A percentile compares a stretch with the other conserved stretches of the same genome.
phyloP scores from a whole-genome alignment of 1,140 invertebrate species.

The Calycopis cecrops region DNA sequence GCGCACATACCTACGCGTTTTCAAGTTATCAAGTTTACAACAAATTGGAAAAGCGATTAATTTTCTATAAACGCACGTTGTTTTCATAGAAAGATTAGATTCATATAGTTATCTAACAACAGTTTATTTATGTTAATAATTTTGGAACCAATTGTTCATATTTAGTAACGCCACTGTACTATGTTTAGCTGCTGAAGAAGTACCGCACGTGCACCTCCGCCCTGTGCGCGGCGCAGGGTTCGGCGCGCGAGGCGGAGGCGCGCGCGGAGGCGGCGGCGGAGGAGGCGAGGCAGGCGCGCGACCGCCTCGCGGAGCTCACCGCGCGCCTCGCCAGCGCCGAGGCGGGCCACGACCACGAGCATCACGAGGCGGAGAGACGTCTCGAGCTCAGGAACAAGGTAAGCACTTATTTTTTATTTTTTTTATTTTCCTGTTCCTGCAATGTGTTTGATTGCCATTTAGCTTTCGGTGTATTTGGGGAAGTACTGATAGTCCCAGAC shows the following conservation, averaged over 20 bases:
- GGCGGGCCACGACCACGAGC: constrained; percentile 84
- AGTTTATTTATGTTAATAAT: no score
- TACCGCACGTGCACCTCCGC: constrained; percentile 92
- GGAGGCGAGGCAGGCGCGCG: constrained; percentile 84
- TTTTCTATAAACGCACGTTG: no score
- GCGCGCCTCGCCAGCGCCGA: constrained; percentile 86
- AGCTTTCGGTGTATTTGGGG: no score
- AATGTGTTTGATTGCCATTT: no score
- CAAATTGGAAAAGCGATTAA: no score
- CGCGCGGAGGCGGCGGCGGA: constrained; percentile 86
- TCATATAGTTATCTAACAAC: no score
- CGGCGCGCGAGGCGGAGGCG: constrained; percentile 86
- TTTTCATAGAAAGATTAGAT: no score
- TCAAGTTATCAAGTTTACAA: no score
- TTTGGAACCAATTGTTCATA: no score
- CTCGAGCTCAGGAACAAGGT: constrained; percentile 61
- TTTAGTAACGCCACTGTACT: no score
- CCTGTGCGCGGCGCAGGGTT: constrained; percentile 88
- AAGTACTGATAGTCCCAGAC: no score
- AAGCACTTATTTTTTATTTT: background rate
- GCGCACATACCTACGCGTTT: no score
- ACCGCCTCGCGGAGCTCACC: constrained; percentile 85
- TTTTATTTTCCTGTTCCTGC: background rate
- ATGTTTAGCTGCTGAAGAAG: constrained; percentile 87
- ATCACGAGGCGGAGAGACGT: constrained; percentile 80